Evolutionary conservation across 2,888 invertebrate species (phyloP).

Genomic region (Epicampocera succincta): DNA sequence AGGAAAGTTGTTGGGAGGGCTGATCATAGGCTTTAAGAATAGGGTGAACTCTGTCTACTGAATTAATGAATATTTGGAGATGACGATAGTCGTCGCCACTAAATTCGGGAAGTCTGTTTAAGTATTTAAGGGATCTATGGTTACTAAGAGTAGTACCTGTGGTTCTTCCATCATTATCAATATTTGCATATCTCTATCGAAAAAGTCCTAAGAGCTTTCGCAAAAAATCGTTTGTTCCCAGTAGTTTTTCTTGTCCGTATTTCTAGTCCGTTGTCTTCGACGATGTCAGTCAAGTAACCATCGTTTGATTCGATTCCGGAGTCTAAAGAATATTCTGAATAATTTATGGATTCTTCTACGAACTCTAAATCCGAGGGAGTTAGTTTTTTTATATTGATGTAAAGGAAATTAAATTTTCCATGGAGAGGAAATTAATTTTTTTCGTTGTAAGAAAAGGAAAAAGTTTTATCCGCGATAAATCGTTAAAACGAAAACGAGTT

Average conservation of each 20-base stretch:
- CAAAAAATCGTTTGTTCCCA: background rate
- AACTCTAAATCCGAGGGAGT: slow-evolving; percentile 2
- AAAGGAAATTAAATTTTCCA: background rate
- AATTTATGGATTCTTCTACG: slow-evolving; percentile 1
- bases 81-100: too few species aligned
- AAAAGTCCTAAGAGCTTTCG: slow-evolving; percentile 5
- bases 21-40: background rate
- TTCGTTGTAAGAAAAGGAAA: background rate
- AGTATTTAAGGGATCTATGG: background rate
- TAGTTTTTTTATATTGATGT: too few species aligned
- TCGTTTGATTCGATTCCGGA: slow-evolving; percentile 3
- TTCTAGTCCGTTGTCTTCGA: background rate
- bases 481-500: background rate
- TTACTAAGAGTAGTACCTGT: background rate
- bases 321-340: background rate
- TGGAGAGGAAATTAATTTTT: background rate
- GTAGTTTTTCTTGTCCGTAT: background rate
- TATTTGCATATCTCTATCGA: background rate
- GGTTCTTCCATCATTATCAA: slow-evolving; percentile 1
- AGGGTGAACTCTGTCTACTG: background rate
- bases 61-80: too few species aligned
- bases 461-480: background rate
- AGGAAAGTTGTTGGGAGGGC: background rate
- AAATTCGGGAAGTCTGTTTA: too few species aligned
- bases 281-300: background rate